Evolutionary conservation across 2,113 vertebrate genomes (phyloP), one percentile per base, ranked within the genome.

Genomic region (Hippocampus mohnikei): DNA sequence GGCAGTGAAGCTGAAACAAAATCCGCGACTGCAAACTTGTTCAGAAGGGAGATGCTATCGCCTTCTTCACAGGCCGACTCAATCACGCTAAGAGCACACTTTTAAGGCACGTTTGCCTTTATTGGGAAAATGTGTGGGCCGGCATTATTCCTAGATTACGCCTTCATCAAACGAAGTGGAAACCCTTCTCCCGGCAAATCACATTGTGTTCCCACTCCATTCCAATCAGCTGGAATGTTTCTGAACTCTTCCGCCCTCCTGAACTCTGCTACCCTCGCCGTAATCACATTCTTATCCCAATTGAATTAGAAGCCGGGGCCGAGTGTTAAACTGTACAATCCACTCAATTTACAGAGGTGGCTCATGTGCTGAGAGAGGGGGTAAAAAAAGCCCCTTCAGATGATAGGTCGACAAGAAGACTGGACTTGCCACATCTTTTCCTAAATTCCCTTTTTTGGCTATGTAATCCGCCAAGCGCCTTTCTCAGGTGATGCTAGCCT

Each of bases 61-160:
- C 69, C 76, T 76, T 61, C 59, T 78, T 46, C 69, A 0, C 33
- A 1, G 58, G 75, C 75, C 16, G 72, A 77, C 76, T 73, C 75
- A 85, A 91, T 91, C 90, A 87, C 60, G 75, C 78, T 91, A 86
- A 92, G 84, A 91, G 90, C 91, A 83, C 76, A 84, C 88, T 84
- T 81, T 73, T 84, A 82, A 88, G 58, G 68, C 72, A 66, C 81
- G 77, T 87, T 81, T 80, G 66, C 81, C 70, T 75, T 72, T 84
- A 83, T 78, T 81, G 85, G 72, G 61, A 68, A 82, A 85, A 79
- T 29, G 80, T 85, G 85, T 80, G 74, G 50, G 77, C 63, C 29
- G 71, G 72, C 71, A 52, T 73, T 52, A 61, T 72, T 52, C 71
- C 72, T 27, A 79, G 81, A 85, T 86, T 80, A 74, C 69, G 61